Evolutionary conservation across 2,113 vertebrate species (phyloP).

Genomic region (Opisthocomus hoazin): DNA sequence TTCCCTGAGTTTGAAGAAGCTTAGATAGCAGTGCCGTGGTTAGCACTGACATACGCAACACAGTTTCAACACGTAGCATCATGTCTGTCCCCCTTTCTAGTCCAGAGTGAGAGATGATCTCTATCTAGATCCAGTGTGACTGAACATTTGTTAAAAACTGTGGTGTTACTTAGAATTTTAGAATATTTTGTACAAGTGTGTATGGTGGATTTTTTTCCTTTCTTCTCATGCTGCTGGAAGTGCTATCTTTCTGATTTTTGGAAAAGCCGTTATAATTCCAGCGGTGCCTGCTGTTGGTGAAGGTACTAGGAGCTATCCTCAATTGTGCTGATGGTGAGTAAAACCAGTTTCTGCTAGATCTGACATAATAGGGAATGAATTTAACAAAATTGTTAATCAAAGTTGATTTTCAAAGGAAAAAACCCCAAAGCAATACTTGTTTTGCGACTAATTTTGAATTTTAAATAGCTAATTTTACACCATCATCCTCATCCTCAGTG

Average conservation of each 20-base stretch:
- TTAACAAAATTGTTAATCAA: not conserved
- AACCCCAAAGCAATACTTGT: not conserved
- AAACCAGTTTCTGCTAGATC: not conserved
- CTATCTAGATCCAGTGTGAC: not conserved
- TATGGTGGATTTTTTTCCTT: not conserved
- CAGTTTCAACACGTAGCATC: not conserved
- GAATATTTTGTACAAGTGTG: not conserved
- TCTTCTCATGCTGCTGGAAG: not conserved
- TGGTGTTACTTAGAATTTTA: not conserved
- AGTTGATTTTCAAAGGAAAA: not conserved
- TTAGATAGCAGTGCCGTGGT: not conserved
- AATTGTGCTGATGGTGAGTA: not conserved
- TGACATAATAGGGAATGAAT: not conserved
- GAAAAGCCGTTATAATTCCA: not conserved
- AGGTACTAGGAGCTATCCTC: not conserved
- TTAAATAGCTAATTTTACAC: not conserved
- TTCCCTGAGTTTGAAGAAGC: not conserved
- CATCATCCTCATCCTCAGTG: not conserved
- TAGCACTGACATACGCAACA: not conserved
- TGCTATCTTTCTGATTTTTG: not conserved
- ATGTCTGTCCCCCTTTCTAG: not conserved
- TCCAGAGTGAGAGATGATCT: fast-evolving
- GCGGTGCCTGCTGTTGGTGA: not conserved
- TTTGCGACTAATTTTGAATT: not conserved
- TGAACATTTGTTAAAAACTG: not conserved